Conservation (phyloP, 1,140 invertebrate species). For the Bilobella aurantiaca region DNA sequence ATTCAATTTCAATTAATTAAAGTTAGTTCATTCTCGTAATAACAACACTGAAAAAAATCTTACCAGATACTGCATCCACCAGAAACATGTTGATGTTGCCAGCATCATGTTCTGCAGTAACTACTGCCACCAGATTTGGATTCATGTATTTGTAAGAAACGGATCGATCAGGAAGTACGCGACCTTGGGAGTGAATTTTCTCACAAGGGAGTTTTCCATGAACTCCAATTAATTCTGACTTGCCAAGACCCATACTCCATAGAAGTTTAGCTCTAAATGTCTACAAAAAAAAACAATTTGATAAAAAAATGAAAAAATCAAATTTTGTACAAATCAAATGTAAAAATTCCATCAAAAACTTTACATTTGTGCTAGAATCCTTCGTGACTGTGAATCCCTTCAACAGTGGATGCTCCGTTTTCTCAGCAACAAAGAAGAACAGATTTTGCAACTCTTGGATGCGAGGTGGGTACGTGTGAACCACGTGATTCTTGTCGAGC, state of each 20-base stretch:
- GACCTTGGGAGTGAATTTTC: conserved; percentile 87
- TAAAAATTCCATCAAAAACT: neutral
- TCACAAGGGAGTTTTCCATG: conserved; percentile 63
- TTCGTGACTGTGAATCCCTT: conserved; percentile 11
- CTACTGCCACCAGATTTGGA: conserved; percentile 84
- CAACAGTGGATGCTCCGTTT: neutral
- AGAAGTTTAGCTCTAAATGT: conserved; percentile 41
- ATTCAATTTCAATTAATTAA: neutral
- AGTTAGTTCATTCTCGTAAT: neutral
- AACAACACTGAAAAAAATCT: conserved; percentile 39
- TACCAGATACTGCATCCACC: conserved; percentile 77
- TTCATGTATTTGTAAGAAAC: conserved; percentile 98
- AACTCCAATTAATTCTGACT: conserved; percentile 55
- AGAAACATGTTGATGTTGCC: conserved; percentile 71
- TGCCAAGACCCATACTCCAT: conserved; percentile 63
- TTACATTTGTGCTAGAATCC: conserved; percentile 4
- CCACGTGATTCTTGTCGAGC: conserved; percentile 14
- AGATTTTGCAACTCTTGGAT: conserved; percentile 16
- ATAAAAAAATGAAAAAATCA: conserved; percentile 4
- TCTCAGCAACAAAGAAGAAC: conserved; percentile 27
- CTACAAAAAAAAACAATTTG: conserved; percentile 2
- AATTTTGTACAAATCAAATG: neutral
- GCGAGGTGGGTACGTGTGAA: conserved; percentile 25
- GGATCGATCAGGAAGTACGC: conserved; percentile 85
- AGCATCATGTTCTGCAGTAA: conserved; percentile 64